These are phyloP conservation scores for Saccostrea glomerata DNA, from an alignment of 1,140 invertebrate genomes.

Conservation along the genomic window DNA sequence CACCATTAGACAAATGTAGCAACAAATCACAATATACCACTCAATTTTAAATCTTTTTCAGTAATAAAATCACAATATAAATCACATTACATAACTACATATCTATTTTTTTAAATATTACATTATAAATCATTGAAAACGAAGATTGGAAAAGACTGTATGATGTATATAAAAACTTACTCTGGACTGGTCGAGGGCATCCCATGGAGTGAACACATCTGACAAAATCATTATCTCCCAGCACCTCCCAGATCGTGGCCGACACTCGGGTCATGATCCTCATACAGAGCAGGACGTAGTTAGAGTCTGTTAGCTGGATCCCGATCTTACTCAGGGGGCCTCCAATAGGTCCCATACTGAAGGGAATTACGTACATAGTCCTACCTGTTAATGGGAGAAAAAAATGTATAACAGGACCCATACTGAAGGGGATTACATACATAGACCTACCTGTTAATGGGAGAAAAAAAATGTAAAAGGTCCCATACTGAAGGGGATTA, in stretches of 20 bases:
- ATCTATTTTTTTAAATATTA: too few relatives aligned
- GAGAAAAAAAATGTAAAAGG: conserved; percentile 82
- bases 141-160: too few relatives aligned
- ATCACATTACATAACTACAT: too few relatives aligned
- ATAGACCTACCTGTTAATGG: conserved; percentile 90
- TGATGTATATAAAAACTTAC: conserved; percentile 59
- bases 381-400: conserved; percentile 83
- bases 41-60: too few relatives aligned
- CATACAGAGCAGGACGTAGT: conserved; percentile 94
- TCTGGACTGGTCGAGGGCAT: conserved; percentile 70
- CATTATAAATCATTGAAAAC: too few relatives aligned
- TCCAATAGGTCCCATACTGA: conserved; percentile 98
- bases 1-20: too few relatives aligned
- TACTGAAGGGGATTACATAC: conserved; percentile 99
- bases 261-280: conserved; percentile 95
- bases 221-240: conserved; percentile 79
- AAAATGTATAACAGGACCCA: conserved; percentile 90
- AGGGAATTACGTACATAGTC: conserved; percentile 99
- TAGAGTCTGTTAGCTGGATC: conserved; percentile 97
- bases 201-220: conserved; percentile 96
- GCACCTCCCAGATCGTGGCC: conserved; percentile 80
- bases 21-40: too few relatives aligned
- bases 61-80: too few relatives aligned
- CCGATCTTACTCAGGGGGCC: conserved; percentile 98
- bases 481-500: conserved; percentile 99